Percentiles rank a stretch among this genome's conserved stretches.
Conservation (phyloP, 1,140 invertebrate species). For the Euura saliciscinereae region DNA sequence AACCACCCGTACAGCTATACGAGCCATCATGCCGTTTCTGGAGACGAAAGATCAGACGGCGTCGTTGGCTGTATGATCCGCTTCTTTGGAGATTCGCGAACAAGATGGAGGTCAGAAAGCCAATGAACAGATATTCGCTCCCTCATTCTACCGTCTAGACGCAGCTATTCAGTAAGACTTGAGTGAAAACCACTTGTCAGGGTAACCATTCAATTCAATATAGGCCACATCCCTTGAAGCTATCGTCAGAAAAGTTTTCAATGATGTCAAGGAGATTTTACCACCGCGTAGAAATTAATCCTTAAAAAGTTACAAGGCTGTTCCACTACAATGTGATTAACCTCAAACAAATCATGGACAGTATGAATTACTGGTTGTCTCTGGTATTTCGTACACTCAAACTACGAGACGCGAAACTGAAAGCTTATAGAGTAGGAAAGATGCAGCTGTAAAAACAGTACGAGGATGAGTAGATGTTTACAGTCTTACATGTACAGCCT, state of each 20-base stretch:
- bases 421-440: slow-evolving; percentile 19
- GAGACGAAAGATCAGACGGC: neutral
- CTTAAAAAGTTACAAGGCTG: too few relatives aligned
- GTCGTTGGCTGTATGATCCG: neutral
- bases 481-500: neutral
- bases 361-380: neutral
- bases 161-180: too few relatives aligned
- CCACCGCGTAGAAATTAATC: too few relatives aligned
- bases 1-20: neutral
- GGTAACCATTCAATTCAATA: too few relatives aligned
- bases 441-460: slow-evolving; percentile 16
- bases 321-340: too few relatives aligned
- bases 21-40: neutral
- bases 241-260: too few relatives aligned
- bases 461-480: slow-evolving; percentile 10
- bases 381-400: neutral
- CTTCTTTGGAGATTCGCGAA: neutral
- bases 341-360: too few relatives aligned
- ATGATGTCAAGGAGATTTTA: too few relatives aligned
- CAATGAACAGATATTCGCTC: neutral
- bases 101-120: neutral
- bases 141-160: too few relatives aligned
- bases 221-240: too few relatives aligned
- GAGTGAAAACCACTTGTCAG: too few relatives aligned
- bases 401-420: neutral